A percentile compares a stretch with the other conserved stretches of the same genome.
Conservation (phyloP, 2,888 invertebrate genomes). For the Limnephilus rhombicus region DNA sequence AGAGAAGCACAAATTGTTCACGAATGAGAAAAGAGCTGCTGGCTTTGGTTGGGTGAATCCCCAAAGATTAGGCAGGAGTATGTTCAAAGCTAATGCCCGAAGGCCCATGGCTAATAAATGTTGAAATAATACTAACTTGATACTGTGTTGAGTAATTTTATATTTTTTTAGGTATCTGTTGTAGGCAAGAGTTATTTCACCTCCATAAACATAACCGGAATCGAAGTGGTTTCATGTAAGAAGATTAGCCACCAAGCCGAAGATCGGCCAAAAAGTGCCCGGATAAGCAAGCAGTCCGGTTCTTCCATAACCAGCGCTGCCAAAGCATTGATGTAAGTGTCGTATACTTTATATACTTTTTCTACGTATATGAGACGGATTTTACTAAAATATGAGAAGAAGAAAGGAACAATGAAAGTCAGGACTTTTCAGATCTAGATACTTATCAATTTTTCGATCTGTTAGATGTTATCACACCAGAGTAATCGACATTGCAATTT, state of each 20-base stretch:
- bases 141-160: not conserved
- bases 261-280: not conserved
- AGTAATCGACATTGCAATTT: too few species aligned
- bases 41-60: not conserved
- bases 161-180: constrained; percentile 26
- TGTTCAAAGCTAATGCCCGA: not conserved
- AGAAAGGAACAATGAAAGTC: too few species aligned
- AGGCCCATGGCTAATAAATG: too few species aligned
- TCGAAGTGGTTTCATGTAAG: constrained; percentile 14
- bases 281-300: not conserved
- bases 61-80: not conserved
- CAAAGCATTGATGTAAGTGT: constrained; percentile 19
- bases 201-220: constrained; percentile 3
- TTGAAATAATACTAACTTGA: not conserved
- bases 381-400: too few species aligned
- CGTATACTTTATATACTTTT: too few species aligned
- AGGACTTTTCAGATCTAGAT: too few species aligned
- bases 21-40: not conserved
- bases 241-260: not conserved
- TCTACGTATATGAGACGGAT: too few species aligned
- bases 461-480: too few species aligned
- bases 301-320: constrained; percentile 7
- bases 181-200: constrained; percentile 40
- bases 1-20: too few species aligned
- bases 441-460: too few species aligned